Conservation (phyloP, 1,140 invertebrate species). For the Notospermus geniculatus region DNA sequence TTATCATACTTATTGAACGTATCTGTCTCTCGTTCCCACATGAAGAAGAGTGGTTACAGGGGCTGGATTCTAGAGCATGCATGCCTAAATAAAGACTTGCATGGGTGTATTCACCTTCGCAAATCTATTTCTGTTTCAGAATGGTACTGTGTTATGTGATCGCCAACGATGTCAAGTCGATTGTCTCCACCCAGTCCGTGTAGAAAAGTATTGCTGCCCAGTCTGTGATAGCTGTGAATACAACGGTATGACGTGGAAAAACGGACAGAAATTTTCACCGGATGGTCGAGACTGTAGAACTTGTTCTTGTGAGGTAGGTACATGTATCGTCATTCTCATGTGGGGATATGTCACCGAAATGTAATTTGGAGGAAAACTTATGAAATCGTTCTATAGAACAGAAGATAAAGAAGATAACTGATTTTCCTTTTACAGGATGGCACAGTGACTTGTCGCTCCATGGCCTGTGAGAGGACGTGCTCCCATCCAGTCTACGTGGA, state of each 20-base stretch:
- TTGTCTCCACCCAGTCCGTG: conserved; percentile 32
- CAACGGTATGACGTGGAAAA: conserved; percentile 18
- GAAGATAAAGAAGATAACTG: conserved; percentile 20
- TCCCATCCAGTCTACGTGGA: conserved; percentile 30
- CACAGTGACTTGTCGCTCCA: conserved; percentile 22
- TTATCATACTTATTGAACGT: no score
- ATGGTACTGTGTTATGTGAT: conserved; percentile 39
- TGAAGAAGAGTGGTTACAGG: no score
- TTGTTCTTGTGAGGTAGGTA: neutral
- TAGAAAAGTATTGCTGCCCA: conserved; percentile 13
- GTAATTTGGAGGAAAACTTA: no score
- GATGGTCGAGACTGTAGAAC: neutral
- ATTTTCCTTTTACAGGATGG: conserved; percentile 20
- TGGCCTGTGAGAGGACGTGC: conserved; percentile 26
- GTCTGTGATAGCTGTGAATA: conserved; percentile 28
- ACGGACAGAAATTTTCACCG: conserved; percentile 26
- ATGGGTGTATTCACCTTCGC: neutral
- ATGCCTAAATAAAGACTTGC: no score
- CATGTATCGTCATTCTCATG: no score
- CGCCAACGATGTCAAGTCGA: conserved; percentile 30
- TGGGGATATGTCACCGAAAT: conserved; percentile 17
- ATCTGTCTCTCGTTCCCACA: no score
- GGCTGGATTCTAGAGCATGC: no score
- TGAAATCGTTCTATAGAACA: conserved; percentile 27
- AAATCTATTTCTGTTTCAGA: conserved; percentile 24